Evolutionary conservation across 2,113 vertebrate species (phyloP).

Genomic region (Typhlomys cinereus): DNA sequence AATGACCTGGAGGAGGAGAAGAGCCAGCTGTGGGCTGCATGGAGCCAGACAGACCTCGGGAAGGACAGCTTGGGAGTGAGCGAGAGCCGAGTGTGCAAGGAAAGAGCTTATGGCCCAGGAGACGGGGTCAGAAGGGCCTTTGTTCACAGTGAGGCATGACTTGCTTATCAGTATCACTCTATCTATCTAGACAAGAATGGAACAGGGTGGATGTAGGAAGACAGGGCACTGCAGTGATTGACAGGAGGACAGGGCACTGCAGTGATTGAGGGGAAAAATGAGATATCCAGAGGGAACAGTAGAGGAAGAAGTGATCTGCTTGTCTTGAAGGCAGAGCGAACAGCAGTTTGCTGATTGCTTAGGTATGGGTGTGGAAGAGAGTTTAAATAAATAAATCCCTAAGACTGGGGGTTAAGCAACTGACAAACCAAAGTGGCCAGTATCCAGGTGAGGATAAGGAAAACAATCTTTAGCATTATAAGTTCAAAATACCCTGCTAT

Average conservation of each 20-base stretch:
- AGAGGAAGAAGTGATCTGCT: neutral
- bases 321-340: neutral
- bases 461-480: neutral
- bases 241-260: neutral
- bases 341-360: neutral
- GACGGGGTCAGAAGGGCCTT: neutral
- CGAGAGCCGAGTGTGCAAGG: neutral
- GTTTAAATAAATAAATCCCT: neutral
- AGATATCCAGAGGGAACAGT: neutral
- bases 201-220: neutral
- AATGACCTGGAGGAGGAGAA: constrained; percentile 37
- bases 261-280: neutral
- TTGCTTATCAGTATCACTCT: neutral
- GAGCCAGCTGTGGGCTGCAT: neutral
- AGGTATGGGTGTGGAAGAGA: neutral
- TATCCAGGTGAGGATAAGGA: neutral
- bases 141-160: neutral
- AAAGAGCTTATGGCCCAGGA: neutral
- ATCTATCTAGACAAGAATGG: neutral
- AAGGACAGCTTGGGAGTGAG: neutral
- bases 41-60: neutral
- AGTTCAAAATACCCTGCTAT: neutral
- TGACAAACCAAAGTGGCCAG: neutral
- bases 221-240: neutral
- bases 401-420: neutral